Conservation (phyloP, 1,140 invertebrate species). For the Bombyx mandarina region DNA sequence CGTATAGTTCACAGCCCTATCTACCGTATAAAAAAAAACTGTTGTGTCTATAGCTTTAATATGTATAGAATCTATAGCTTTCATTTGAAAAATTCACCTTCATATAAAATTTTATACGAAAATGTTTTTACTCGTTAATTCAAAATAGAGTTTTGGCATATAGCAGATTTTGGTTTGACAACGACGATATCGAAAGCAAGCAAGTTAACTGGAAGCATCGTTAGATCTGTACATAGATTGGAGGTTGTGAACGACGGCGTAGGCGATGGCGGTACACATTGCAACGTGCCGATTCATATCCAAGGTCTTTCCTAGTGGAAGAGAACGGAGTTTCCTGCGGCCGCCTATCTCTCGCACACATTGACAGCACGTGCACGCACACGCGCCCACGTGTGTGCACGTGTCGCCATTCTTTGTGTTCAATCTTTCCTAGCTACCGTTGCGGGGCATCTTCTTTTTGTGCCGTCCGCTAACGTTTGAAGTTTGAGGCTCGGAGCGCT, state of each 20-base stretch:
- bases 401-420: constrained; percentile 60
- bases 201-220: constrained; percentile 46
- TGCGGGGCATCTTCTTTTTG: constrained; percentile 62
- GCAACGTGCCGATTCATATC: constrained; percentile 66
- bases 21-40: not conserved
- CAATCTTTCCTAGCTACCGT: constrained; percentile 61
- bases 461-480: constrained; percentile 56
- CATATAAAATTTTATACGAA: too few species aligned
- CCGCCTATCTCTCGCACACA: constrained; percentile 64
- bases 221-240: constrained; percentile 40
- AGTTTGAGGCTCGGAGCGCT: constrained; percentile 46
- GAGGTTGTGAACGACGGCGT: constrained; percentile 59
- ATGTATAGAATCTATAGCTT: too few species aligned
- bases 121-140: too few species aligned
- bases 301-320: constrained; percentile 73
- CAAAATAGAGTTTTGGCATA: too few species aligned
- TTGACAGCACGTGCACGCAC: constrained; percentile 58
- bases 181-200: constrained; percentile 5
- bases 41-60: too few species aligned
- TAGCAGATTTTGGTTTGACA: too few species aligned
- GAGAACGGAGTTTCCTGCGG: constrained; percentile 72
- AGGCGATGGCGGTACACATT: constrained; percentile 66
- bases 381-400: constrained; percentile 61
- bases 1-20: too few species aligned
- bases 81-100: too few species aligned